Conservation (phyloP, 2,888 invertebrate species). For the Blera fallax region DNA sequence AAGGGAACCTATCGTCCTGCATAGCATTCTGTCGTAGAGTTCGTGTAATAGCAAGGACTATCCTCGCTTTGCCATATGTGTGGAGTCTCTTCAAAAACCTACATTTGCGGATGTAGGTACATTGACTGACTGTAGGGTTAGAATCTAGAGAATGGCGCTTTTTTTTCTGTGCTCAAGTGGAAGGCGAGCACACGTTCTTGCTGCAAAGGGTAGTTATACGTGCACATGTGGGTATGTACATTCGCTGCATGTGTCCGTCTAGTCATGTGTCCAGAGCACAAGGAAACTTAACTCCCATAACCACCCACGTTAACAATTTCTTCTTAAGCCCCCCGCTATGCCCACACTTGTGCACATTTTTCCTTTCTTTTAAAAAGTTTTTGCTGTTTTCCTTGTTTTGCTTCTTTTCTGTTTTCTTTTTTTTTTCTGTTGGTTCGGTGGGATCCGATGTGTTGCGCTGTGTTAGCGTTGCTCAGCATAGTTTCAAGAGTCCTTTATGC, state of each 20-base stretch:
- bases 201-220: constrained; percentile 24
- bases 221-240: constrained; percentile 14
- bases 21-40: constrained; percentile 21
- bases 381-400: constrained; percentile 21
- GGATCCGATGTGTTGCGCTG: constrained; percentile 35
- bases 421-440: constrained; percentile 17
- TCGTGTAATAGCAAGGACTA: constrained; percentile 36
- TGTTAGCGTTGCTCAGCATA: constrained; percentile 19
- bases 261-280: constrained; percentile 64
- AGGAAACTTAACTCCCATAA: constrained; percentile 52
- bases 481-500: constrained; percentile 44
- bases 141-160: constrained; percentile 60
- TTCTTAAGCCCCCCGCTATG: not conserved
- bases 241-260: constrained; percentile 52
- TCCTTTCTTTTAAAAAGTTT: constrained; percentile 39
- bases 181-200: constrained; percentile 50
- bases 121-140: constrained; percentile 46
- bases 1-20: constrained; percentile 55
- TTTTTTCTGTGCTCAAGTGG: constrained; percentile 32
- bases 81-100: constrained; percentile 46
- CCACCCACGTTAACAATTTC: constrained; percentile 25
- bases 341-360: constrained; percentile 34
- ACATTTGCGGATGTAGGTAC: constrained; percentile 50
- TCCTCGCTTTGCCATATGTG: constrained; percentile 58
- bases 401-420: not conserved